Evolutionary conservation across 2,113 vertebrate species (phyloP), one percentile per base, ranked within the genome.

Genomic region (Sander lucioperca): DNA sequence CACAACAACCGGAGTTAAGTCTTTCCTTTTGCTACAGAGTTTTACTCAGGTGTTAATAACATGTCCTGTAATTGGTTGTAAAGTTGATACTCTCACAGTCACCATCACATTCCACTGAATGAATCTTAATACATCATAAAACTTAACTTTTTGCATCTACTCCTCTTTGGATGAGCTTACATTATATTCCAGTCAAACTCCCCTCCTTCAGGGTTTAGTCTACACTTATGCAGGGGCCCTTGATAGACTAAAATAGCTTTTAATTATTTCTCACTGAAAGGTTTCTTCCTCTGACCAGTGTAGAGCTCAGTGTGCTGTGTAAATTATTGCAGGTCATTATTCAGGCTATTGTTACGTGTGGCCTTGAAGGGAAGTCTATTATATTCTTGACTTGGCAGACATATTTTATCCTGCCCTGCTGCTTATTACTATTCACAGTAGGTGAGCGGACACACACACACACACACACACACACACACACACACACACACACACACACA

Each of bases 281-380:
- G 76, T 73, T 43, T 79, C 59, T 33, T 77, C 57, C 47, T 84
- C 36, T 79, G 71, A 80, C 73, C 71, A 58, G 76, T 13, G 72
- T 58, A 11, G 67, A 57, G 74, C 71, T 86, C 76, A 50, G 69
- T 71, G 63, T 79, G 69, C 82, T 74, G 80, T 65, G 80, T 88
- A 86, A 88, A 90, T 87, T 63, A 90, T 88, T 83, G 84, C 83
- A 81, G 91, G 80, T 82, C 88, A 88, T 92, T 92, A 88, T 89
- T 90, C 87, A 89, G 68, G 21, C 73, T 90, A 88, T 88, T 89
- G 87, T 90, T 90, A 87, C 57, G 74, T 74, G 71, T 84, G 88
- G 90, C 89, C 92, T 92, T 90, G 86, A 87, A 89, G 78, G 70
- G 72, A 80, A 80, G 80, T 89, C 80, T 84, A 87, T 92, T 93